Conservation (phyloP, 2,797 vertebrate species). For the Gadopsis bispinosus region DNA sequence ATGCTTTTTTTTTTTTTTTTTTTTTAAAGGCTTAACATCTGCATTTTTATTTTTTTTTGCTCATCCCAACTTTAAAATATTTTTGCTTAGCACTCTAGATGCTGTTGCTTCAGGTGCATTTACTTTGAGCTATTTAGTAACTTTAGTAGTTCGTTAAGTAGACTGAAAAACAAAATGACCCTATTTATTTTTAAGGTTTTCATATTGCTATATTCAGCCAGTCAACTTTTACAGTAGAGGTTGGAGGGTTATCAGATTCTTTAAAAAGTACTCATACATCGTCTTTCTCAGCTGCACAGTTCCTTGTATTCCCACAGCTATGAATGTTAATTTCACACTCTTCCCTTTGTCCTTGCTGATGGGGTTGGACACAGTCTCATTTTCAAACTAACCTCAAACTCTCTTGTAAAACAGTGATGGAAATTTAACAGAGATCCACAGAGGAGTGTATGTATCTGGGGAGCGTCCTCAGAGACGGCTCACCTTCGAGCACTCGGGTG, state of each 20-base stretch:
- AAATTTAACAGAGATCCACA: slow-evolving; percentile 26
- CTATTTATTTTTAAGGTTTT: background rate
- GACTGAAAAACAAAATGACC: background rate
- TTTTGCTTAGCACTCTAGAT: background rate
- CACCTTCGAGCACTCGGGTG: slow-evolving; percentile 26
- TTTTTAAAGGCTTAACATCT: background rate
- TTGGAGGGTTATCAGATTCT: background rate
- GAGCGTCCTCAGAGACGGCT: slow-evolving; percentile 25
- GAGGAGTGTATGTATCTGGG: slow-evolving; percentile 21
- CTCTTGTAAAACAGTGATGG: slow-evolving; percentile 9
- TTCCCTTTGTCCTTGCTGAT: slow-evolving; percentile 43
- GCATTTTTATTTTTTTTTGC: background rate
- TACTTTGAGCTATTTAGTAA: background rate
- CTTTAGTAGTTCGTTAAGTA: background rate
- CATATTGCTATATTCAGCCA: background rate
- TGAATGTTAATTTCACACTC: slow-evolving; percentile 60
- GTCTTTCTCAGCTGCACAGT: background rate
- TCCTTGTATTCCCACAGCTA: slow-evolving; percentile 36
- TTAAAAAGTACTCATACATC: slow-evolving; percentile 8
- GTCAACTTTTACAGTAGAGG: background rate
- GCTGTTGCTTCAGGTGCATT: background rate
- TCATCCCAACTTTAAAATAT: background rate
- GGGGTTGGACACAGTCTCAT: slow-evolving; percentile 36
- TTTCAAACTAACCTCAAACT: slow-evolving; percentile 55
- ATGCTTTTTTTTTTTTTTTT: no score